Percentiles rank a stretch among this genome's conserved stretches.
phyloP scores from a whole-genome alignment of 2,797 vertebrate genomes.

The Falco columbarius region DNA sequence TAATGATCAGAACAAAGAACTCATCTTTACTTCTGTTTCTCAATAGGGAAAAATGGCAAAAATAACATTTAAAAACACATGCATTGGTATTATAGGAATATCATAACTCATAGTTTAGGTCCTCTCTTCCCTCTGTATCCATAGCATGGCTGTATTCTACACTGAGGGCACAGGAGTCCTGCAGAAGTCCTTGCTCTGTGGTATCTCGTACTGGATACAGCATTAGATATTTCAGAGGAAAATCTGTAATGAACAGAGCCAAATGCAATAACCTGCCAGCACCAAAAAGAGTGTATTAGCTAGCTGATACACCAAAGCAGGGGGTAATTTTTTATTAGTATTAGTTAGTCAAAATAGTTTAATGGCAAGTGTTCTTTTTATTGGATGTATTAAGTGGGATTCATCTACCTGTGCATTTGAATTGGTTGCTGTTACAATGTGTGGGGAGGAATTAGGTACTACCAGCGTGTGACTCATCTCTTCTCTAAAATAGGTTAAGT shows the following conservation, averaged over 20 bases:
- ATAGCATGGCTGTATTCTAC: neutral
- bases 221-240: neutral
- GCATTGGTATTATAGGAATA: neutral
- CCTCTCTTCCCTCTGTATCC: neutral
- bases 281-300: neutral
- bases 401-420: neutral
- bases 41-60: neutral
- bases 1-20: neutral
- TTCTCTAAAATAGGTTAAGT: slow-evolving; percentile 15
- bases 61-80: neutral
- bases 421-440: neutral
- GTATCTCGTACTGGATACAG: neutral
- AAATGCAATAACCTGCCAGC: neutral
- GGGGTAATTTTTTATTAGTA: neutral
- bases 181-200: neutral
- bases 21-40: neutral
- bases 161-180: neutral
- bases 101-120: neutral
- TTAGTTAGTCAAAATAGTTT: neutral
- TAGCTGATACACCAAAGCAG: neutral
- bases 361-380: neutral
- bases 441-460: neutral
- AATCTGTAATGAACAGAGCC: neutral
- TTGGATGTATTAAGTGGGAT: neutral
- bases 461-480: neutral